These are phyloP conservation scores for Drosophila meridionalis DNA, from an alignment of 2,888 invertebrate genomes.

Conservation along the genomic window DNA sequence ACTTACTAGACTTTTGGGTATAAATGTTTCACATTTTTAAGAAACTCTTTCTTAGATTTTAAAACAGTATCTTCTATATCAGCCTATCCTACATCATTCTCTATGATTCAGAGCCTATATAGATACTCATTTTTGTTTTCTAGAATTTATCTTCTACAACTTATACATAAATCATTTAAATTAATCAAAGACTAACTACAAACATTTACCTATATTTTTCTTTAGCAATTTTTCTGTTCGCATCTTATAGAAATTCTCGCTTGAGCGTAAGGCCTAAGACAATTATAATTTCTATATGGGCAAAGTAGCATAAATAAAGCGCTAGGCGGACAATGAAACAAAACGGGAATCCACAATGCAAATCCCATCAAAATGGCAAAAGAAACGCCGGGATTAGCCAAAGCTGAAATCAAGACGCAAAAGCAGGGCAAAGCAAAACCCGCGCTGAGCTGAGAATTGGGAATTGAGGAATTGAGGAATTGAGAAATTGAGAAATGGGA, in stretches of 20 bases:
- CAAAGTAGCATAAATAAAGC: slow-evolving; percentile 48
- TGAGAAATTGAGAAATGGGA: neutral
- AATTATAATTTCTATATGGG: slow-evolving; percentile 60
- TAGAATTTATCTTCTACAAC: too few relatives aligned
- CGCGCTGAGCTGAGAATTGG: neutral
- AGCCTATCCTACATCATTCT: neutral
- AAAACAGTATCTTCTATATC: neutral
- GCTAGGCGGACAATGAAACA: slow-evolving; percentile 31
- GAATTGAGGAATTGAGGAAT: slow-evolving; percentile 7
- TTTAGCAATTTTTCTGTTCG: too few relatives aligned
- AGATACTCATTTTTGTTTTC: too few relatives aligned
- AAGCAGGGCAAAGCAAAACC: slow-evolving; percentile 1
- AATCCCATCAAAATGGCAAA: slow-evolving; percentile 49
- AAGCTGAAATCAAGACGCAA: slow-evolving; percentile 28
- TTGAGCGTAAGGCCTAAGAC: slow-evolving; percentile 37
- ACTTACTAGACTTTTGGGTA: too few relatives aligned
- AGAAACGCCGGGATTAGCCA: slow-evolving; percentile 43
- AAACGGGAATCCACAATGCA: slow-evolving; percentile 41
- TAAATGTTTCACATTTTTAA: too few relatives aligned
- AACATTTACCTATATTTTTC: neutral
- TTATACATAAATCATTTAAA: too few relatives aligned
- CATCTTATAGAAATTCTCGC: neutral
- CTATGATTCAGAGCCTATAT: neutral
- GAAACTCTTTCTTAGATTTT: neutral
- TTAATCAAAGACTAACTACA: neutral